Percentiles rank a stretch among this genome's conserved stretches.
Conservation (phyloP, 2,113 vertebrate species). For the Okapia johnstoni region DNA sequence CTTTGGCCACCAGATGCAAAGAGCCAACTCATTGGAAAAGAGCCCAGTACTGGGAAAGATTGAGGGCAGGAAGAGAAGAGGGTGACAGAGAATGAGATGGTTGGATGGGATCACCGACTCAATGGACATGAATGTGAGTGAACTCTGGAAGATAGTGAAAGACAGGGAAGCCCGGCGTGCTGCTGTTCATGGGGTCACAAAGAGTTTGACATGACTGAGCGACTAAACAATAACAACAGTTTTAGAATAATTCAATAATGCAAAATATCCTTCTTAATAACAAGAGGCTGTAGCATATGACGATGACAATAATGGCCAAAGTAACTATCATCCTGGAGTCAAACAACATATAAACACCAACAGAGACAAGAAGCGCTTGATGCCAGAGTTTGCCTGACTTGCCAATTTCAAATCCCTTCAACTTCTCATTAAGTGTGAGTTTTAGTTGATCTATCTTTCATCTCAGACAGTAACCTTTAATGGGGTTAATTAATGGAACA, state of each 20-base stretch:
- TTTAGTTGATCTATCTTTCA: not conserved
- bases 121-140: not conserved
- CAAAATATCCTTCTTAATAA: not conserved
- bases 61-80: not conserved
- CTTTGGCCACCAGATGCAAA: not conserved
- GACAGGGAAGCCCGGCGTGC: not conserved
- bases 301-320: not conserved
- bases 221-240: not conserved
- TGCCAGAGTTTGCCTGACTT: not conserved
- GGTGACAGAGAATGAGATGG: not conserved
- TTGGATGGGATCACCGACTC: not conserved
- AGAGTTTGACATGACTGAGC: not conserved
- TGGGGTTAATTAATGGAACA: constrained; percentile 46
- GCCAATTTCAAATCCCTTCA: not conserved
- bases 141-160: not conserved
- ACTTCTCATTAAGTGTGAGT: not conserved
- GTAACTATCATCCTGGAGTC: not conserved
- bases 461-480: constrained; percentile 49
- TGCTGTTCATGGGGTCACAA: not conserved
- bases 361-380: not conserved
- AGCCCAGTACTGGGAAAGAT: not conserved
- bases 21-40: not conserved
- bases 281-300: not conserved
- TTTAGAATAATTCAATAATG: not conserved
- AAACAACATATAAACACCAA: too few species aligned